Base-by-base conservation (phyloP, 2,797 vertebrate genomes). In the Moxostoma hubbsi region DNA sequence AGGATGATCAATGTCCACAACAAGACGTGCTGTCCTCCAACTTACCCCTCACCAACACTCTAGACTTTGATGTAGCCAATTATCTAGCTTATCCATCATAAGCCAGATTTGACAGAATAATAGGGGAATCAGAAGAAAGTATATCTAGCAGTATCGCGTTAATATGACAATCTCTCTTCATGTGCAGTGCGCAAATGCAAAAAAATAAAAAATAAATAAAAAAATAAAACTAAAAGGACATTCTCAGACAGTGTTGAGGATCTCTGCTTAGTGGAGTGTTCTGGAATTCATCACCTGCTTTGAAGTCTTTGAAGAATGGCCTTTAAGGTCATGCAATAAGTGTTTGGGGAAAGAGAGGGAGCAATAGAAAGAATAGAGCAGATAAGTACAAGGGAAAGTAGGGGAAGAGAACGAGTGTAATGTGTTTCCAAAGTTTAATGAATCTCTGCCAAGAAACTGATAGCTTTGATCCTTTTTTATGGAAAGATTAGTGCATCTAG, bases 281-380 rank as follows among this genome's bases (percentile, higher is more conserved):
- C 90, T 92, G 89, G 89, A 85, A 79, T 89, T 85, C 79, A 82
- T 92, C 90, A 73, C 81, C 77, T 51, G 82, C 49, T 9, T 79
- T 64, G 65, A 79, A 16, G 36, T 9, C 53, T 80, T 83, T 77
- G 68, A 85, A 62, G 54, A 49, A 76, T 84, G 54, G 69, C 73
- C 86, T 85, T 79, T 74, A 90, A 85, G 86, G 90, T 85, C 79
- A 85, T 49, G 67, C 62, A 63, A 72, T 66, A 86, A 73, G 74
- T 16, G 49, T 53, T 55, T 61, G 81, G 36, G 36, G 36, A 36
- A 36, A 36, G 36, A 83, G 58, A n/a, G 72, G 83, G 81, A 83
- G 84, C 86, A 81, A 79, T 85, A 83, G 83, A 84, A 86, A 82
- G 88, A 87, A 84, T 53, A 59, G 36, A 73, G 36, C 67, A 16